Percentiles rank a stretch among this genome's conserved stretches.
phyloP scores from a whole-genome alignment of 2,113 vertebrate genomes.

The Rhinoptilus africanus region DNA sequence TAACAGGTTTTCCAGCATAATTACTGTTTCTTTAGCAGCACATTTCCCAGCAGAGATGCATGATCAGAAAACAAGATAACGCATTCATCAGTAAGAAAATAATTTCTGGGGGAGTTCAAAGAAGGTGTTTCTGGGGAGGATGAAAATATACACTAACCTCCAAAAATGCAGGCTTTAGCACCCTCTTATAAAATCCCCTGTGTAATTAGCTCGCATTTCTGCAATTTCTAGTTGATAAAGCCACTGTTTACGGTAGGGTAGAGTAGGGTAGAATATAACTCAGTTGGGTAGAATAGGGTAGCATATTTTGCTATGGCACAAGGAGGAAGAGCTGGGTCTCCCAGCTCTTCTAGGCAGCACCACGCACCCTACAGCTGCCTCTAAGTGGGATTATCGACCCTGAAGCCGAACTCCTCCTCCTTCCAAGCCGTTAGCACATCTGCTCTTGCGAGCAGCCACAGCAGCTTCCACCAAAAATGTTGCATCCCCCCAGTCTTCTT shows the following conservation, averaged over 20 bases:
- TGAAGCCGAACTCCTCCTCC: not conserved
- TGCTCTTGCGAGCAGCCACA: not conserved
- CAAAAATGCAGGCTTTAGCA: not conserved
- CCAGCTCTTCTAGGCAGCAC: too few relatives aligned
- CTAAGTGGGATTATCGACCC: fast-evolving
- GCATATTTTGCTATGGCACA: not conserved
- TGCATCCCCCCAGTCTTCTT: too few relatives aligned
- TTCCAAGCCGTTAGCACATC: not conserved
- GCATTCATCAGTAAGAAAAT: not conserved
- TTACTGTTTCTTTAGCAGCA: not conserved
- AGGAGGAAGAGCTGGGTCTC: not conserved
- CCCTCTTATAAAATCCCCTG: not conserved
- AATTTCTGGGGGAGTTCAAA: not conserved
- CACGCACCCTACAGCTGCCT: fast-evolving
- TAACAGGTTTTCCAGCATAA: not conserved
- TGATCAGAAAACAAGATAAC: not conserved
- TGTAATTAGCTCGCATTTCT: not conserved
- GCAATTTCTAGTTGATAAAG: not conserved
- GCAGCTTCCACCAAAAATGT: not conserved
- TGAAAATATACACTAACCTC: not conserved
- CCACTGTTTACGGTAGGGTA: too few relatives aligned
- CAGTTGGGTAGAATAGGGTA: fast-evolving
- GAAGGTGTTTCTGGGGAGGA: not conserved
- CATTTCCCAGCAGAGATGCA: not conserved
- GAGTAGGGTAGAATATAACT: too few relatives aligned